Percentiles rank a stretch among this genome's conserved stretches.
Conservation (phyloP, 1,140 invertebrate genomes). For the Aphidius ervi region DNA sequence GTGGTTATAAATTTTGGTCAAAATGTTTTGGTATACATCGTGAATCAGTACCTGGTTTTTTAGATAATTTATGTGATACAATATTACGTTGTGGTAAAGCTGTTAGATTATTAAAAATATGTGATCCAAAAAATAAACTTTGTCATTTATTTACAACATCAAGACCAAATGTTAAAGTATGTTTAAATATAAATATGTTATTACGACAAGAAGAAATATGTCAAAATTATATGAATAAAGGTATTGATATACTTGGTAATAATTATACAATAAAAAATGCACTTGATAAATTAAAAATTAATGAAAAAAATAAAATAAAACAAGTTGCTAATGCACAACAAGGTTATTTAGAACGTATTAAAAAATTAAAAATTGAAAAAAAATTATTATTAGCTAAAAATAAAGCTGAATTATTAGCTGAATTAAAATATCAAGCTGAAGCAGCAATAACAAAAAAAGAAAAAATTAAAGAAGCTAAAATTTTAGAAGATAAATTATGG, state of each 20-base stretch:
- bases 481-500: conserved; percentile 51
- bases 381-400: conserved; percentile 43
- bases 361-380: conserved; percentile 36
- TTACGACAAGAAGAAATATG: conserved; percentile 53
- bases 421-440: conserved; percentile 52
- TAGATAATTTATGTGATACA: conserved; percentile 52
- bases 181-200: conserved; percentile 53
- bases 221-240: conserved; percentile 47
- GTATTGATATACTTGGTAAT: conserved; percentile 34
- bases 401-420: conserved; percentile 40
- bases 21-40: conserved; percentile 56
- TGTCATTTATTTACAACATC: conserved; percentile 53
- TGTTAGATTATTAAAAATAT: conserved; percentile 57
- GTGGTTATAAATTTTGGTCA: conserved; percentile 60
- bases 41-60: conserved; percentile 56
- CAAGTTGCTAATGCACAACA: conserved; percentile 38
- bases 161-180: conserved; percentile 56
- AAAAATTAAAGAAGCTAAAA: conserved; percentile 45
- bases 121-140: conserved; percentile 58
- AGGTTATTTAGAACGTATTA: conserved; percentile 35
- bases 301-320: conserved; percentile 35
- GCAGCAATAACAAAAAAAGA: conserved; percentile 46
- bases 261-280: conserved; percentile 36
- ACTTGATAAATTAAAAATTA: conserved; percentile 36
- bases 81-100: conserved; percentile 62